These are phyloP conservation scores for Ginglymostoma cirratum DNA, from an alignment of 2,113 vertebrate species.

Conservation along the genomic window DNA sequence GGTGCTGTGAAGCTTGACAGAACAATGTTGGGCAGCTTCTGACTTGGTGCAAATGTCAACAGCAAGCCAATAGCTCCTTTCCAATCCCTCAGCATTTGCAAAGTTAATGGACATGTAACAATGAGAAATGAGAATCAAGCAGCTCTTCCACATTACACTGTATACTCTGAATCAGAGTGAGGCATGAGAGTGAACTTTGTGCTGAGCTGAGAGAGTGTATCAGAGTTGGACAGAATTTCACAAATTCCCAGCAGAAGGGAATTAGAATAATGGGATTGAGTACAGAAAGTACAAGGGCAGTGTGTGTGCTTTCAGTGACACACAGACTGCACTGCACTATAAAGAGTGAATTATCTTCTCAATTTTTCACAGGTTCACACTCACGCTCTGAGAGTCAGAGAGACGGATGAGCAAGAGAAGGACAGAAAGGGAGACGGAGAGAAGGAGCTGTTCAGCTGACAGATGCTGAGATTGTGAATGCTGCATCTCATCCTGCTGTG, in stretches of 20 bases:
- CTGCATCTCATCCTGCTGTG: too few species aligned
- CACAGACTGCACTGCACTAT: too few species aligned
- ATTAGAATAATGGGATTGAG: constrained; percentile 22
- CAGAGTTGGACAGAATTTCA: neutral
- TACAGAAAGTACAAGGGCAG: neutral
- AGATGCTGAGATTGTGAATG: too few species aligned
- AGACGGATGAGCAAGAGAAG: too few species aligned
- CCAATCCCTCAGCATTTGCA: neutral
- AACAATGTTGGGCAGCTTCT: neutral
- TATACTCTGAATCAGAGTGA: too few species aligned
- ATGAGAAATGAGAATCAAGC: neutral
- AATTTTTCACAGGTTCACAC: too few species aligned
- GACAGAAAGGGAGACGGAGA: too few species aligned
- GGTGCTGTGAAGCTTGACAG: neutral
- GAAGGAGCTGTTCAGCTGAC: too few species aligned
- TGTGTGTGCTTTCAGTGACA: too few species aligned
- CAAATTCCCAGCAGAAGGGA: neutral
- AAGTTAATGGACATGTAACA: neutral
- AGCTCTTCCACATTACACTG: too few species aligned
- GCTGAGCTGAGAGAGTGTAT: neutral
- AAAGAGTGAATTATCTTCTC: too few species aligned
- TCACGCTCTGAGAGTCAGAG: too few species aligned
- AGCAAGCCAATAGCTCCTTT: neutral
- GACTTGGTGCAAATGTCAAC: neutral
- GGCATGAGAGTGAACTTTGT: neutral